Evolutionary conservation across 2,797 vertebrate species (phyloP), one percentile per base, ranked within the genome.

Genomic region (Caiman crocodilus): DNA sequence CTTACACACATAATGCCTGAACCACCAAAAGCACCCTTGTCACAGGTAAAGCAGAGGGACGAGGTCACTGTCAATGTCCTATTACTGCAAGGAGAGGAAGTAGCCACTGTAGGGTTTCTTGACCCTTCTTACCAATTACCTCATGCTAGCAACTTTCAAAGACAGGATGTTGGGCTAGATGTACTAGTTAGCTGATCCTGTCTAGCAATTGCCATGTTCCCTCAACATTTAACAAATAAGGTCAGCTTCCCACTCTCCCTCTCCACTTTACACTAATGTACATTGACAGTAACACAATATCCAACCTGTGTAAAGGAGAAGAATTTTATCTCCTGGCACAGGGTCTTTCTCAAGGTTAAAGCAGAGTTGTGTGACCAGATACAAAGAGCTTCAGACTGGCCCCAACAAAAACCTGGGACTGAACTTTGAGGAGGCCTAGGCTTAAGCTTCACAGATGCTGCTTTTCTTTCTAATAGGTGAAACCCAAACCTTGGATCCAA

Each of bases 101-200:
- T 50, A 50, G 42, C 42, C 42, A 50, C 42, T 11, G 42, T 50
- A 50, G 65, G 65, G n/a, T 32, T 32, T 67, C 18, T 67, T 32
- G 30, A 30, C 30, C 21, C 18, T 12, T 67, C 17, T 25, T 0
- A 0, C 32, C 0, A 0, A 0, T 79, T 0, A 0, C 14, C 30
- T 1, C 16, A 21, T 50, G 59, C 76, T 2, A 17, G 1, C 1
- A 60, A 50, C 25, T 15, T 14, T 63, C 73, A 35, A 16, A 75
- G 76, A 55, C 13, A 25, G 15, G 30, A 80, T 55, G 57, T 21
- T 84, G 4, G 15, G 28, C 18, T 32, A 30, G 10, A 32, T 67
- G 74, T 50, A 23, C n/a, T 12, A 1, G 0, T 4, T 15, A 32
- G 58, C 81, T 75, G 35, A 55, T 58, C 64, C 78, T 28, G 78